Conservation (phyloP, 2,888 invertebrate genomes). For the Polyommatus icarus region DNA sequence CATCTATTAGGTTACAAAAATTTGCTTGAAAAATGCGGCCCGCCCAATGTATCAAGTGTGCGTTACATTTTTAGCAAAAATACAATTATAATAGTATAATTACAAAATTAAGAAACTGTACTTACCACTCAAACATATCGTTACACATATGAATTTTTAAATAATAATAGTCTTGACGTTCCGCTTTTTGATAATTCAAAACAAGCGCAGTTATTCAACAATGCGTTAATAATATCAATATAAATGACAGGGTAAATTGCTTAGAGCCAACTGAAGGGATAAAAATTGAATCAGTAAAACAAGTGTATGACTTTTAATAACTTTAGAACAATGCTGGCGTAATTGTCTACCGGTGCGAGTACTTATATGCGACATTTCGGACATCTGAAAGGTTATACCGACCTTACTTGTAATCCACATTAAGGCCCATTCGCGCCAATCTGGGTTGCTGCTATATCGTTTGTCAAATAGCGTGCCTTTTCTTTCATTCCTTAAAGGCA, state of each 20-base stretch:
- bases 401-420: background rate
- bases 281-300: background rate
- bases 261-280: background rate
- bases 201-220: too few species aligned
- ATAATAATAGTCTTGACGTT: too few species aligned
- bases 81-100: background rate
- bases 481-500: background rate
- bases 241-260: too few species aligned
- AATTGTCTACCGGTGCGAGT: conserved; percentile 20
- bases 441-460: background rate
- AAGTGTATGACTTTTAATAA: background rate
- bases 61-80: background rate
- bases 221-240: too few species aligned
- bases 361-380: conserved; percentile 36
- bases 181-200: too few species aligned
- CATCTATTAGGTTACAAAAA: too few species aligned
- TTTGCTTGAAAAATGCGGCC: background rate
- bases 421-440: too few species aligned
- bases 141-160: background rate
- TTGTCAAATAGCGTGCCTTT: background rate
- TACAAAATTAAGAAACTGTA: background rate
- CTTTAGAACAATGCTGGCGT: background rate
- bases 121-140: background rate
- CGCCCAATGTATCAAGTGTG: background rate
- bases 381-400: conserved; percentile 56